Base-by-base conservation (phyloP, 2,113 vertebrate genomes). In the Dromas ardeola region DNA sequence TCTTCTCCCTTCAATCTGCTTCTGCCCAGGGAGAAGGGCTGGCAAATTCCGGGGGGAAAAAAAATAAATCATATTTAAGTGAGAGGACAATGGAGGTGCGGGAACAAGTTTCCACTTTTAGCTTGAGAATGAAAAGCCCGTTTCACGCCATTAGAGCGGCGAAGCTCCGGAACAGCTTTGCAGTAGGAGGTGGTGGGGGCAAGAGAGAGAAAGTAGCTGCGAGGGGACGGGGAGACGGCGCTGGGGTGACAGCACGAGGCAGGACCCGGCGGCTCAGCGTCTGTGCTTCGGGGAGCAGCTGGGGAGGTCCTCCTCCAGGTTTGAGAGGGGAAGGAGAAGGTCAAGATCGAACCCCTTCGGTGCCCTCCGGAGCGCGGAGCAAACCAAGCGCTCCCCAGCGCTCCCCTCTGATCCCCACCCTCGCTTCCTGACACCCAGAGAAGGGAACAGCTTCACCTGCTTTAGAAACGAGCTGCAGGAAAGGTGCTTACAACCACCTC, bases 171-270 rank as follows among this genome's bases (percentile, higher is more conserved):
- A 96, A 93, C 95, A 96, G 95, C 94, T 97, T 94, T 96, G 13
- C 89, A 79, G 96, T 96, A 36, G 96, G 96, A 95, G 95, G 96
- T 25, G 81, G 95, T 25, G 95, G 95, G 94, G 95, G 93, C 84
- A 89, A 85, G 70, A 43, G 83, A 72, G 86, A 88, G 84, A 89
- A 89, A 76, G 2, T 7, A 23, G 91, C 56, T 63, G 83, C 5
- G 1, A 56, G 69, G 61, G 71, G 62, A 61, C 10, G 74, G 72
- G 62, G 78, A 61, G 45, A 90, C 16, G 88, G 2, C 2, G 4
- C n/a, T n/a, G 95, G 4, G 52, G 42, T 25, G 88, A 88, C 93
- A 85, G 82, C 72, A 4, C 5, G 0, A 17, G 90, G 72, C 52
- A 70, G 76, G 63, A 63, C 89, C 80, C 2, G 0, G 3, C 3